Percentiles rank a stretch among this genome's conserved stretches.
These are phyloP conservation scores for Halcyon leucocephala DNA, from an alignment of 2,797 vertebrate species.

Conservation along the genomic window DNA sequence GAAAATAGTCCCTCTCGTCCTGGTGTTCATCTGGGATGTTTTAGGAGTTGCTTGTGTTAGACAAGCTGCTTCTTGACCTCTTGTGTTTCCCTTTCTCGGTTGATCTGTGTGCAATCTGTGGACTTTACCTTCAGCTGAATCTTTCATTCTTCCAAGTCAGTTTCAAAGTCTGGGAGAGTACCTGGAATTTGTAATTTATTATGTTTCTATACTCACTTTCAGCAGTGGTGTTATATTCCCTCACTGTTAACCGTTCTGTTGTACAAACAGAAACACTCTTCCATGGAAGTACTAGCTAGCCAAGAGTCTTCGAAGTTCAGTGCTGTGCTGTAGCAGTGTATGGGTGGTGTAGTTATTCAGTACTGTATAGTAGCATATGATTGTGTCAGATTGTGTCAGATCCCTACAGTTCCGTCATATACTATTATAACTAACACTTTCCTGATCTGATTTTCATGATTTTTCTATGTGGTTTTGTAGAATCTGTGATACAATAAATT, in stretches of 20 bases:
- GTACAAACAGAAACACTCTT: background rate
- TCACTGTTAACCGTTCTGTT: background rate
- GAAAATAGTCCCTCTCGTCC: background rate
- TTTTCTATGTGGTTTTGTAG: background rate
- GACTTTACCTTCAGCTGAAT: background rate
- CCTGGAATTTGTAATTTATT: background rate
- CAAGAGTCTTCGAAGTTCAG: background rate
- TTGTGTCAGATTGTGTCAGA: background rate
- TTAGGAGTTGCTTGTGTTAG: background rate
- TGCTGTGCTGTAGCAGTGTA: background rate
- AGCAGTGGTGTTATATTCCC: background rate
- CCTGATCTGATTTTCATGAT: background rate
- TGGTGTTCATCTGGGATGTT: background rate
- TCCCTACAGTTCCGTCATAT: background rate
- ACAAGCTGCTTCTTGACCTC: background rate
- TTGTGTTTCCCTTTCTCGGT: background rate
- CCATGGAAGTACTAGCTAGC: background rate
- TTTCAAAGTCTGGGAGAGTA: background rate
- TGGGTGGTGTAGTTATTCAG: rapidly evolving
- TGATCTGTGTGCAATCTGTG: background rate
- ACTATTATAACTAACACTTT: background rate
- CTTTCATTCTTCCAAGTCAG: background rate
- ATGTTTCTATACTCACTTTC: background rate
- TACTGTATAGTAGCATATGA: background rate
- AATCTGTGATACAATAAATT: background rate